Percentiles rank a stretch among this genome's conserved stretches.
Conservation (phyloP, 2,888 invertebrate genomes). For the Dastarcus helophoroides region DNA sequence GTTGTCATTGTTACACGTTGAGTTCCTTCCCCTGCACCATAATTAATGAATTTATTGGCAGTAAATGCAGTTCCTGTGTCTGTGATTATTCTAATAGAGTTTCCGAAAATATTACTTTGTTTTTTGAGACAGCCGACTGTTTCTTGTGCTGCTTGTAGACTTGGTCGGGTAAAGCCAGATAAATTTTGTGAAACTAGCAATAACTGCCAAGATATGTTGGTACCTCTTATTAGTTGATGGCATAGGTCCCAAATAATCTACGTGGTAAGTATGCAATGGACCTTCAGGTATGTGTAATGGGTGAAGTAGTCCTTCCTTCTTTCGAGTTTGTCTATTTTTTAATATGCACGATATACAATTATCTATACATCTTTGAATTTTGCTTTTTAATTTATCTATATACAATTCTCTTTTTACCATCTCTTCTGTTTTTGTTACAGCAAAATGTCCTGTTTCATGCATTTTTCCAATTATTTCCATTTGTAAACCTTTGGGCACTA, state of each 20-base stretch:
- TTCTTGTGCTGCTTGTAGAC: conserved; percentile 18
- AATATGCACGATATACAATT: conserved; percentile 16
- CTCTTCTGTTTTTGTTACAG: conserved; percentile 14
- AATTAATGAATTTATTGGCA: conserved; percentile 24
- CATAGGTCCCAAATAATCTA: conserved; percentile 21
- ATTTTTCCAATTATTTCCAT: conserved; percentile 11
- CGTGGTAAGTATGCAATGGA: conserved; percentile 19
- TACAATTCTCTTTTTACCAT: conserved; percentile 14
- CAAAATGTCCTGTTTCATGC: conserved; percentile 16
- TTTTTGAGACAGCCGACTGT: conserved; percentile 14
- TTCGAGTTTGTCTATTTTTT: conserved; percentile 11
- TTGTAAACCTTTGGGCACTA: conserved; percentile 14
- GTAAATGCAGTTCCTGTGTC: conserved; percentile 31
- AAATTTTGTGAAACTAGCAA: too few relatives aligned
- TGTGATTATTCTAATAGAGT: conserved; percentile 25
- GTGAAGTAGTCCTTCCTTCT: conserved; percentile 18
- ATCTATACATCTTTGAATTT: too few relatives aligned
- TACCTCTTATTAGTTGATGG: conserved; percentile 19
- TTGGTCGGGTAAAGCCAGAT: conserved; percentile 24
- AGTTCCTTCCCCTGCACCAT: conserved; percentile 27
- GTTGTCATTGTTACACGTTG: conserved; percentile 22
- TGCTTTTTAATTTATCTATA: too few relatives aligned
- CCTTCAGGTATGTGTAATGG: conserved; percentile 16
- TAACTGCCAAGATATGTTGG: conserved; percentile 26
- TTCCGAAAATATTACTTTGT: conserved; percentile 27